phyloP scores from a whole-genome alignment of 2,888 invertebrate genomes.

The Amiota communis region DNA sequence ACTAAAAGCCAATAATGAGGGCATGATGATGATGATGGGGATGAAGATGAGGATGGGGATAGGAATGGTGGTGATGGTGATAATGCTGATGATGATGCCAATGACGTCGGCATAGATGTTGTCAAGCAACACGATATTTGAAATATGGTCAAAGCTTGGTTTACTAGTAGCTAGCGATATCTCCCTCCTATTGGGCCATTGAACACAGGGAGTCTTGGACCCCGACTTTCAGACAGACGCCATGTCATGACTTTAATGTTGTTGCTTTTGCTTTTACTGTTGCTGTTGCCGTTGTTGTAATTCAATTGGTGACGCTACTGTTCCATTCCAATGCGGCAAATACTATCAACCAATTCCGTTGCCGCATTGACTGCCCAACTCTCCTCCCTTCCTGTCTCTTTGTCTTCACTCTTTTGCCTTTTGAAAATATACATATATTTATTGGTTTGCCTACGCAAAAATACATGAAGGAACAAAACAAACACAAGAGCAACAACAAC shows the following conservation, averaged over 20 bases:
- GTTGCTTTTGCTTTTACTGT: not conserved
- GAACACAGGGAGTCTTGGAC: constrained; percentile 54
- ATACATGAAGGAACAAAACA: constrained; percentile 25
- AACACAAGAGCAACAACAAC: constrained; percentile 28
- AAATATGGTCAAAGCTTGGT: too few species aligned
- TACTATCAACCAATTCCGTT: constrained; percentile 16
- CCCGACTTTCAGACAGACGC: constrained; percentile 19
- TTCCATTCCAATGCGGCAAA: constrained; percentile 7
- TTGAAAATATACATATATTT: too few species aligned
- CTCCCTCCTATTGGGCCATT: constrained; percentile 15
- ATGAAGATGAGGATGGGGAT: constrained; percentile 45
- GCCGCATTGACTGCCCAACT: constrained; percentile 13
- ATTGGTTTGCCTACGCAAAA: constrained; percentile 35
- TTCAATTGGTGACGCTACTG: constrained; percentile 16
- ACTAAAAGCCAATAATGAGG: constrained; percentile 38
- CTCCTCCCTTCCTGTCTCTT: not conserved
- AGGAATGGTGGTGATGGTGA: not conserved
- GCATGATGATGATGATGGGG: constrained; percentile 38
- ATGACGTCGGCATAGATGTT: constrained; percentile 7
- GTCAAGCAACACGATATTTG: not conserved
- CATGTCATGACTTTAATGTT: constrained; percentile 21
- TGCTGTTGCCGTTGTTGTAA: constrained; percentile 17
- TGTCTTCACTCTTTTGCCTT: too few species aligned
- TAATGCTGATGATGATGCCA: not conserved
- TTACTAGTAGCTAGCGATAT: not conserved